Percentiles rank a stretch among this genome's conserved stretches.
These are phyloP conservation scores for Whitmania pigra DNA, from an alignment of 1,140 invertebrate species.

Conservation along the genomic window DNA sequence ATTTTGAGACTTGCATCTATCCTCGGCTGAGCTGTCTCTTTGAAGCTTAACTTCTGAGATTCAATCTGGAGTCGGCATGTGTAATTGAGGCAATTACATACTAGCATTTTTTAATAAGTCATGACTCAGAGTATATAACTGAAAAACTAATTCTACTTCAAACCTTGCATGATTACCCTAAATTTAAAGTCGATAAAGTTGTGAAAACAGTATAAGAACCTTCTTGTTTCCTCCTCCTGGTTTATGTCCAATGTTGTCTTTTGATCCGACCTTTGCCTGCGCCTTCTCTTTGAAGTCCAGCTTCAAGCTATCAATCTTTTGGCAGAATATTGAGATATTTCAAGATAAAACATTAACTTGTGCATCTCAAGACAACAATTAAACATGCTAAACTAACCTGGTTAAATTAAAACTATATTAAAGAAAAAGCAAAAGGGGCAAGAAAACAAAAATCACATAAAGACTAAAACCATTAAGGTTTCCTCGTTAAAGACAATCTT, in stretches of 20 bases:
- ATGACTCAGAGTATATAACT: no score
- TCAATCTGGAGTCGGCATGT: conserved; percentile 57
- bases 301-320: conserved; percentile 74
- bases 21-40: conserved; percentile 45
- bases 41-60: conserved; percentile 73
- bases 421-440: neutral
- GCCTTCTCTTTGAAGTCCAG: conserved; percentile 64
- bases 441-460: conserved; percentile 14
- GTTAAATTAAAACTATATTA: neutral
- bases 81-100: no score
- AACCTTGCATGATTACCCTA: neutral
- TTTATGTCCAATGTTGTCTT: conserved; percentile 73
- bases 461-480: conserved; percentile 13
- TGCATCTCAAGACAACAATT: neutral
- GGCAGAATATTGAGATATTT: conserved; percentile 24
- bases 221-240: conserved; percentile 77
- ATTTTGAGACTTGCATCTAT: conserved; percentile 26
- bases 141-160: no score
- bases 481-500: conserved; percentile 13
- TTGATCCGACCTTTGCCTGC: conserved; percentile 49
- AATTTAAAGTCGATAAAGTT: neutral
- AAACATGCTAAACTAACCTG: neutral
- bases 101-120: no score
- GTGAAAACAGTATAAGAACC: conserved; percentile 46
- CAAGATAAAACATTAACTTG: neutral